Base-by-base conservation (phyloP, 2,888 invertebrate species). In the Pseudanteris insignis region DNA sequence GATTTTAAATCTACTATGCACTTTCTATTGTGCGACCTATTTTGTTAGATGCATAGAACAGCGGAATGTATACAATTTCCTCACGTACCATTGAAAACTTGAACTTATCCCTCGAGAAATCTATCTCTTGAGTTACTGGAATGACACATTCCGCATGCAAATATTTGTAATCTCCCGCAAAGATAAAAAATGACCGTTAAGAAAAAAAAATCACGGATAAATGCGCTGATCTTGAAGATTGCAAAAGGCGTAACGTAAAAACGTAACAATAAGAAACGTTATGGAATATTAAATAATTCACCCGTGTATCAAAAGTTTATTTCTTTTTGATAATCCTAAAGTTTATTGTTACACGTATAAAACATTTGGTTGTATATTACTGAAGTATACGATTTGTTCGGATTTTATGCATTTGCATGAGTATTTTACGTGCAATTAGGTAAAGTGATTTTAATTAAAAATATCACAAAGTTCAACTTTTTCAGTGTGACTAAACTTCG, bases 71-170 rank as follows among this genome's bases (percentile, higher is more conserved):
- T 41, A 55, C 47, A 47, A 47, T 55, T 55, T 55, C 40, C 36
- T 47, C 55, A 47, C 55, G 41, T 47, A 47, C 9, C 55, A 55
- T 47, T 24, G 41, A 47, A 47, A 55, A 55, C 41, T 47, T 55
- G 47, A 46, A 46, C 47, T 7, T 33, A 44, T 41, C 55, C 55
- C 47, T n/a, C 10, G 55, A 55, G 47, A 55, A 55, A 55, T 55
- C 47, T 47, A 41, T 55, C 55, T 40, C 55, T 30, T 29, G 41
- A 34, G 47, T 40, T 54, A 6, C 14, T 13, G 28, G 13, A 34
- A 55, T 41, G 47, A 47, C 30, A 48, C 30, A 57, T 57, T 34
- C 28, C 34, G 37, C 43, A 48, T 57, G 48, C 43, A 57, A 57
- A 57, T 57, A 57, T 48, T 57, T 57, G 55, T 47, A 47, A 47